These are phyloP conservation scores for Dicentrarchus labrax DNA, from an alignment of 2,113 vertebrate species.

Conservation along the genomic window DNA sequence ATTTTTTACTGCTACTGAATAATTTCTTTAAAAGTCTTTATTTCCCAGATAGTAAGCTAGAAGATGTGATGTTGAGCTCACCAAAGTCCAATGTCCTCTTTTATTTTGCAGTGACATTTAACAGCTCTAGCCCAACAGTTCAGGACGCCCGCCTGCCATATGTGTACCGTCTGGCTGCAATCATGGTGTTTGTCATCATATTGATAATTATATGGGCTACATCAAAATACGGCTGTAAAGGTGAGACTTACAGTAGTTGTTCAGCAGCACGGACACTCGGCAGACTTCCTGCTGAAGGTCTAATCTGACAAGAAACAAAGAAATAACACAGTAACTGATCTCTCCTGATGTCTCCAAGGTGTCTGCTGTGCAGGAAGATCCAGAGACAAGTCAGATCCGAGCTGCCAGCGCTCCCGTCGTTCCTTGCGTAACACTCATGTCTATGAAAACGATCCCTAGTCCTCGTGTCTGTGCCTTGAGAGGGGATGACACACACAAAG, in stretches of 20 bases:
- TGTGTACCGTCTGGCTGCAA: background rate
- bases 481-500: too few species aligned
- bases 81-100: background rate
- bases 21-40: too few species aligned
- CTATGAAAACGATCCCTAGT: background rate
- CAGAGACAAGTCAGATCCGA: background rate
- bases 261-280: too few species aligned
- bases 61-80: too few species aligned
- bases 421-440: background rate
- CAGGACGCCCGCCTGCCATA: background rate
- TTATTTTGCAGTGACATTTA: background rate
- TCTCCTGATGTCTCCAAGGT: background rate
- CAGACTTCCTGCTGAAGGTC: background rate
- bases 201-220: fast-evolving
- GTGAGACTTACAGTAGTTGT: conserved; percentile 23
- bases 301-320: background rate
- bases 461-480: background rate
- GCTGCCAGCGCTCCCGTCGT: background rate
- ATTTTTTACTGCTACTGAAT: too few species aligned
- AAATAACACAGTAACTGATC: background rate
- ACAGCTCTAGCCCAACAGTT: too few species aligned
- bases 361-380: background rate
- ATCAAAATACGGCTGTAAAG: background rate
- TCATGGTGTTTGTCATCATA: background rate
- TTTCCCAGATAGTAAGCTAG: too few species aligned